Percentiles rank a stretch among this genome's conserved stretches.
Conservation (phyloP, 2,888 invertebrate genomes). For the Sepioteuthis lessoniana region DNA sequence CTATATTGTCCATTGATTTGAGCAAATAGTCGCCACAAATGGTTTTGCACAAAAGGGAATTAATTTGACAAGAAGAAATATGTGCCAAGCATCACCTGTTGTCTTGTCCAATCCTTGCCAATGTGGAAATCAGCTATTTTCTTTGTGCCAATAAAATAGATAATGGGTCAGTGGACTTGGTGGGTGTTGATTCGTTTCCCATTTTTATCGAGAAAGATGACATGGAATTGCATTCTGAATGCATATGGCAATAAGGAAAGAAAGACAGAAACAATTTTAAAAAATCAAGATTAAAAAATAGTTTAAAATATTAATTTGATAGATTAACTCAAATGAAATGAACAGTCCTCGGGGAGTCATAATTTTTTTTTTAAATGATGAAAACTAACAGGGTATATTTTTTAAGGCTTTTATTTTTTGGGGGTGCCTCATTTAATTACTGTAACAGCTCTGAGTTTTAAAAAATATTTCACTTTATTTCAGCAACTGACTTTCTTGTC, state of each 20-base stretch:
- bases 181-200: neutral
- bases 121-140: neutral
- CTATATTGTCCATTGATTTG: neutral
- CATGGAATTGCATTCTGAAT: conserved; percentile 20
- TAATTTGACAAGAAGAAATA: neutral
- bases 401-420: neutral
- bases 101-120: neutral
- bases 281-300: neutral
- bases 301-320: neutral
- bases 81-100: conserved; percentile 6
- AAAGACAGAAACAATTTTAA: neutral
- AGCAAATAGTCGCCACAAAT: neutral
- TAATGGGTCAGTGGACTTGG: neutral
- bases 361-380: neutral
- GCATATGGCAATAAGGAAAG: neutral
- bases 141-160: neutral
- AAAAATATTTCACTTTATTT: no score
- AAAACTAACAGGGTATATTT: neutral
- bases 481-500: no score
- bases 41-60: neutral
- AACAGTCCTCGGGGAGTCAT: neutral
- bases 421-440: no score
- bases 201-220: neutral
- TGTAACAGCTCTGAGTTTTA: no score
- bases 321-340: neutral